phyloP scores from a whole-genome alignment of 2,888 invertebrate genomes.

The Drosophila pseudotakahashii region DNA sequence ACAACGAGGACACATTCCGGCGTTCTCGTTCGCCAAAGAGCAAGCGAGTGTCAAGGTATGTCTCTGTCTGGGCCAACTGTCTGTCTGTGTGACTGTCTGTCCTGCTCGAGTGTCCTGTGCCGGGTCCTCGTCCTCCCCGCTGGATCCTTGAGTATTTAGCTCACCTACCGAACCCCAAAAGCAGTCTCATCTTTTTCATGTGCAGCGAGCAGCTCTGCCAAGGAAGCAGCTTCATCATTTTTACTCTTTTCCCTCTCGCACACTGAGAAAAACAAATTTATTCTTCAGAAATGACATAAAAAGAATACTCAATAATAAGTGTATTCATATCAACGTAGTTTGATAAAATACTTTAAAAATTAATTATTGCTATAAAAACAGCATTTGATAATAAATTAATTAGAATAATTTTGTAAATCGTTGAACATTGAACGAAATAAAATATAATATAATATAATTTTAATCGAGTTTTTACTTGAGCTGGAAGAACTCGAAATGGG shows the following conservation, averaged over 20 bases:
- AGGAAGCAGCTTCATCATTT: conserved; percentile 68
- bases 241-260: conserved; percentile 55
- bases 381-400: too few species aligned
- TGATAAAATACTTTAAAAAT: too few species aligned
- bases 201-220: conserved; percentile 53
- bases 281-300: too few species aligned
- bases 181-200: conserved; percentile 73
- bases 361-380: too few species aligned
- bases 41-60: conserved; percentile 58
- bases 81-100: conserved; percentile 30
- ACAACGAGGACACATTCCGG: conserved; percentile 58
- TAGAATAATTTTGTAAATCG: too few species aligned
- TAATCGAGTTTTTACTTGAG: too few species aligned
- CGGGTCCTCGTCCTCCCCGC: conserved; percentile 12
- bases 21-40: conserved; percentile 29
- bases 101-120: conserved; percentile 25
- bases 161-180: conserved; percentile 48
- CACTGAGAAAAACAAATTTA: conserved; percentile 3
- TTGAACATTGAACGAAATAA: too few species aligned
- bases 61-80: conserved; percentile 34
- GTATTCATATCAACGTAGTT: too few species aligned
- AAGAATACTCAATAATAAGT: too few species aligned
- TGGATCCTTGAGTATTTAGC: conserved; percentile 47
- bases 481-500: too few species aligned
- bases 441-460: too few species aligned